These are phyloP conservation scores for Trachops cirrhosus DNA, from an alignment of 2,797 vertebrate genomes.

Conservation along the genomic window DNA sequence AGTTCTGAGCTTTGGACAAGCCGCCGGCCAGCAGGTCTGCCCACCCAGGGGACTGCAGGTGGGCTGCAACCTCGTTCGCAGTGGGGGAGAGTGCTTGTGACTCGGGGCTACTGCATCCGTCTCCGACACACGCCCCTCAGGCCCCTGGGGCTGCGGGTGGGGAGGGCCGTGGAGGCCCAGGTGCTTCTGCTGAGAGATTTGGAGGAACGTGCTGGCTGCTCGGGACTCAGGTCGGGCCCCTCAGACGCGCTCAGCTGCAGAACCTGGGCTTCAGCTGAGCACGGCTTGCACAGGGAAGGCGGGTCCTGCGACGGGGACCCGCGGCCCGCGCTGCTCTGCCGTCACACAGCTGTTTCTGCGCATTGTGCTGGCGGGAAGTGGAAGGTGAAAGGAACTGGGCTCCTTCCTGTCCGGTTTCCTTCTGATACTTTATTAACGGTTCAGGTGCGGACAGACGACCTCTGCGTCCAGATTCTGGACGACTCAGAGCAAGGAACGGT, in stretches of 20 bases:
- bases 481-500: background rate
- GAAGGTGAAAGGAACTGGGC: rapidly evolving
- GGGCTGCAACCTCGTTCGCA: background rate
- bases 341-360: rapidly evolving
- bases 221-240: background rate
- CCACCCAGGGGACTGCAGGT: rapidly evolving
- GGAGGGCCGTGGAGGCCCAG: rapidly evolving
- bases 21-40: background rate
- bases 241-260: background rate
- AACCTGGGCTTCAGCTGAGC: background rate
- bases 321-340: rapidly evolving
- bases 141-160: background rate
- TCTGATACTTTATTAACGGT: no score
- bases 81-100: background rate
- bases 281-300: background rate
- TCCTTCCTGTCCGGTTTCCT: background rate
- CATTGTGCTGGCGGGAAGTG: rapidly evolving
- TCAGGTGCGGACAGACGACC: background rate
- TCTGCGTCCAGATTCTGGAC: background rate
- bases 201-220: background rate
- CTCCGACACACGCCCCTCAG: background rate
- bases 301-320: rapidly evolving
- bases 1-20: background rate
- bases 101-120: background rate
- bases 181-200: background rate